Conservation (phyloP, 1,140 invertebrate species). For the Cydia splendana region DNA sequence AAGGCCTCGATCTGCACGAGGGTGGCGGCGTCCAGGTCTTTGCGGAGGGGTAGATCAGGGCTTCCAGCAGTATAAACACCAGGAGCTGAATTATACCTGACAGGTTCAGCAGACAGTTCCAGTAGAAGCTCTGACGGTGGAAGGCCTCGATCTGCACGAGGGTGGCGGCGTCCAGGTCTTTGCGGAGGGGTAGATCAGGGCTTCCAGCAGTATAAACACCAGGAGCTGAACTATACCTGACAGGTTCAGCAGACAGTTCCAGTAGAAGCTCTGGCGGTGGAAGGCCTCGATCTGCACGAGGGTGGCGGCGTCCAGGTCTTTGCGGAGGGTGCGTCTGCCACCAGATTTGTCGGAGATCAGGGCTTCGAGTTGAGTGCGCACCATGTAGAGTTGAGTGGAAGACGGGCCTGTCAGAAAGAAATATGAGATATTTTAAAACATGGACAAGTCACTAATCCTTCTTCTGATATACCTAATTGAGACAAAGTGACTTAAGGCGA, state of each 20-base stretch:
- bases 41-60: too few species aligned
- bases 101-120: slow-evolving; percentile 91
- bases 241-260: slow-evolving; percentile 96
- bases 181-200: too few species aligned
- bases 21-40: slow-evolving; percentile 94
- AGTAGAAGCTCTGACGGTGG: slow-evolving; percentile 97
- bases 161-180: slow-evolving; percentile 99
- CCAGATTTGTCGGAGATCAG: slow-evolving; percentile 98
- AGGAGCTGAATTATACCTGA: slow-evolving; percentile 83
- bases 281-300: slow-evolving; percentile 96
- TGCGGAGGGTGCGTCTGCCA: slow-evolving; percentile 95
- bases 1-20: slow-evolving; percentile 94
- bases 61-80: too few species aligned
- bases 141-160: slow-evolving; percentile 96
- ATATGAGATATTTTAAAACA: not conserved
- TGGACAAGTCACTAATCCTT: too few species aligned
- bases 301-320: slow-evolving; percentile 97
- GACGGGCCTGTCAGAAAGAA: slow-evolving; percentile 84
- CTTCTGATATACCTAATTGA: too few species aligned
- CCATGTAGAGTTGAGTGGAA: slow-evolving; percentile 98
- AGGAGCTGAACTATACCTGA: slow-evolving; percentile 82
- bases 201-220: slow-evolving; percentile 26
- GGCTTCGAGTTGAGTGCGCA: slow-evolving; percentile 98
- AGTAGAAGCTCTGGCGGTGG: slow-evolving; percentile 98
- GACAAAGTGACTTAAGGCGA: too few species aligned